Conservation (phyloP, 2,113 vertebrate species). For the Meleagris gallopavo region DNA sequence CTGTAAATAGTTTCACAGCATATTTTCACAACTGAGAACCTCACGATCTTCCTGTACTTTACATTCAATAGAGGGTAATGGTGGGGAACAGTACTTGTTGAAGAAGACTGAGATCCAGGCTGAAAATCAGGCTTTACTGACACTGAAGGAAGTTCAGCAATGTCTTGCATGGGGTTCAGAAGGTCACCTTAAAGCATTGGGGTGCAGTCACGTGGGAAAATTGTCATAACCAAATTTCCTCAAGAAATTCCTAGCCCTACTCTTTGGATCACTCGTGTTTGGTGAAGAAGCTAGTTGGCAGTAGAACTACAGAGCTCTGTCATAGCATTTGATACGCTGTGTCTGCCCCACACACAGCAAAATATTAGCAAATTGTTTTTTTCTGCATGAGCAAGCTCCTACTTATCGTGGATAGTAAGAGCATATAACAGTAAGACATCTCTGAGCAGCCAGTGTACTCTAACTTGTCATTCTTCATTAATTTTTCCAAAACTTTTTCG, state of each 20-base stretch:
- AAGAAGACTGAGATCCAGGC: not conserved
- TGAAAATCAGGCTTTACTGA: not conserved
- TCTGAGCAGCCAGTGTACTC: not conserved
- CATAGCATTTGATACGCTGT: not conserved
- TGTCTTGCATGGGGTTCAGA: not conserved
- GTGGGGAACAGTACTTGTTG: not conserved
- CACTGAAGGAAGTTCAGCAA: not conserved
- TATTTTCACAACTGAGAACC: not conserved
- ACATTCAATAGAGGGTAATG: not conserved
- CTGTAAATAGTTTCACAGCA: not conserved
- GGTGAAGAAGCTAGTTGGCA: not conserved
- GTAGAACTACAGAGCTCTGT: not conserved
- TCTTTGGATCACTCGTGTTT: not conserved
- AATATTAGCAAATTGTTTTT: not conserved
- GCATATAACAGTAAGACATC: not conserved
- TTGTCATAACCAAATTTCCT: not conserved
- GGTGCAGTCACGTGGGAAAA: not conserved
- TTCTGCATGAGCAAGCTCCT: not conserved
- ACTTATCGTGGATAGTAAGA: not conserved
- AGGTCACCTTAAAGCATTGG: not conserved
- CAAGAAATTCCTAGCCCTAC: not conserved
- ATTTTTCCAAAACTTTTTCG: not conserved
- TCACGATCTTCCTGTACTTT: not conserved
- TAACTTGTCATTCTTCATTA: not conserved
- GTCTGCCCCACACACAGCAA: fast-evolving